Conservation (phyloP, 2,113 vertebrate genomes). For the Pitta sordida region DNA sequence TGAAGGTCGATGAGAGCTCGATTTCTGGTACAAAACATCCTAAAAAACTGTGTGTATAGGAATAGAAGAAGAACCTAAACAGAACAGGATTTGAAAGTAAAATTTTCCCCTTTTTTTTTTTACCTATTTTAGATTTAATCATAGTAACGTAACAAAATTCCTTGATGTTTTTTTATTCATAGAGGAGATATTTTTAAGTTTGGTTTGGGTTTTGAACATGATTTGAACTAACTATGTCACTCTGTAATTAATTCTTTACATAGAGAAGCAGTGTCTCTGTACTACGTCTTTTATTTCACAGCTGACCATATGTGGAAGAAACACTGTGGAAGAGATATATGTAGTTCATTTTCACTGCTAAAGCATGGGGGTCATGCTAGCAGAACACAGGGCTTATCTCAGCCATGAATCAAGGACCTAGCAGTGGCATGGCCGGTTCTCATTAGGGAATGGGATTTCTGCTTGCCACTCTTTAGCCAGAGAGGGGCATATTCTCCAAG, state of each 20-base stretch:
- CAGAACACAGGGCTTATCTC: not conserved
- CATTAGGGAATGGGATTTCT: not conserved
- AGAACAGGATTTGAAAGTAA: not conserved
- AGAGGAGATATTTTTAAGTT: not conserved
- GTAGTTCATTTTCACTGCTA: not conserved
- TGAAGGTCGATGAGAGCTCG: not conserved
- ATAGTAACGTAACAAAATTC: not conserved
- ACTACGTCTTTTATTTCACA: not conserved
- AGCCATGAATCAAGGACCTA: not conserved
- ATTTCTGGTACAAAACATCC: not conserved
- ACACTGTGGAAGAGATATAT: not conserved
- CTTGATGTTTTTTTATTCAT: not conserved
- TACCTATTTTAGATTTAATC: not conserved
- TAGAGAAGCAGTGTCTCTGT: not conserved
- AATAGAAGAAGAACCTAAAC: not conserved
- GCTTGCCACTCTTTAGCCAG: not conserved
- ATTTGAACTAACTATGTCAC: not conserved
- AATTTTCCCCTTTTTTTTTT: not conserved
- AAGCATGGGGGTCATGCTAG: not conserved
- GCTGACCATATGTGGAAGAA: not conserved
- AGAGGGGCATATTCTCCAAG: not conserved
- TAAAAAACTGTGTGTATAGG: not conserved
- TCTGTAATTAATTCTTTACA: not conserved
- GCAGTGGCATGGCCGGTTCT: not conserved
- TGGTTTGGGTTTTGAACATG: not conserved